Evolutionary conservation across 2,797 vertebrate species (phyloP).

Genomic region (Heteromormyrus szaboi): DNA sequence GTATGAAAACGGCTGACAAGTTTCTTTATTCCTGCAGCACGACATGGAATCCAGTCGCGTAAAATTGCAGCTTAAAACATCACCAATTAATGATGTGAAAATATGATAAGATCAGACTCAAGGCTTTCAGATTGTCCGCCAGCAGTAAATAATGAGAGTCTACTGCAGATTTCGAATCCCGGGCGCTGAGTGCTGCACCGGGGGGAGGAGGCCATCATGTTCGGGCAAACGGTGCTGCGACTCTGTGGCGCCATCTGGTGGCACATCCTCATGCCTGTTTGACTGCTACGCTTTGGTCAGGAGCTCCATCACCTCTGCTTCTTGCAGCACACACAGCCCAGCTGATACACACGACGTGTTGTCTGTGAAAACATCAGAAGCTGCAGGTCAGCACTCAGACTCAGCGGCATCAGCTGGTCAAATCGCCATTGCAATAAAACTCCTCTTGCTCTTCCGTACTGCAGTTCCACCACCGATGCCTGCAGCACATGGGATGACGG

Average conservation of each 20-base stretch:
- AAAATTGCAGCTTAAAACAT: not conserved
- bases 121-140: not conserved
- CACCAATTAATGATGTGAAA: not conserved
- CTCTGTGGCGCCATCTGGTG: constrained; percentile 62
- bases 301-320: not conserved
- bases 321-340: not conserved
- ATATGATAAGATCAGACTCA: not conserved
- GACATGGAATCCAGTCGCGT: not conserved
- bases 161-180: not conserved
- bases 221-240: constrained; percentile 18
- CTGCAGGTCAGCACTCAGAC: not conserved
- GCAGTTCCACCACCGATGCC: not conserved
- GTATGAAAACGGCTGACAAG: not conserved
- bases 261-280: constrained; percentile 21
- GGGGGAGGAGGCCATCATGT: too few relatives aligned
- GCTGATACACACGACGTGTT: not conserved
- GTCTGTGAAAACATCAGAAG: not conserved
- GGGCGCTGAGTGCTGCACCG: not conserved
- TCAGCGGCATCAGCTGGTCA: not conserved
- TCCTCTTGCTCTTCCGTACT: not conserved
- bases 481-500: not conserved
- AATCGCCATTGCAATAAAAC: not conserved
- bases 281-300: not conserved
- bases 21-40: not conserved
- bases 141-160: not conserved